Evolutionary conservation across 1,140 invertebrate genomes (phyloP), one percentile per base, ranked within the genome.

Genomic region (Rhopalosiphum padi): DNA sequence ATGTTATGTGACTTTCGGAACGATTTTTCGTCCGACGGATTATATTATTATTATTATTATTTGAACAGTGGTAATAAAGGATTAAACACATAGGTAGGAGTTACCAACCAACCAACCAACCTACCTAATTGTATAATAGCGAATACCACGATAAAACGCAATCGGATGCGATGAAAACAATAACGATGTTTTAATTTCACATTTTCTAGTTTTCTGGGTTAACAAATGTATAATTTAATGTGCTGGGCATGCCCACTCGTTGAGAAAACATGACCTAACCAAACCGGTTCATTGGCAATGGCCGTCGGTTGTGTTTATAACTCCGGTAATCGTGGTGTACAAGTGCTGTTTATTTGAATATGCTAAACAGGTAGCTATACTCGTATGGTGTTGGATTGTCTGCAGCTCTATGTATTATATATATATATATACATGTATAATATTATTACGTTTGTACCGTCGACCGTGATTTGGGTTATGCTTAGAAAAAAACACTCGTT

Each of bases 201-300:
- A 86, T 86, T 86, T 43, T 86, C 83, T 46, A 86, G 83, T 43
- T 86, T 86, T 86, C 37, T 86, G 41, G 83, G 83, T 86, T 86
- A 86, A 46, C 11, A 25, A 30, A 86, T 43, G 83, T 86, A 18
- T 43, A 86, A 30, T 41, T 30, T 86, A 83, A 43, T 18, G 23
- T 46, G 22, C 23, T 43, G 15, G 8, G 25, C 18, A 30, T 86
- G 41, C 77, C 77, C 37, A 86, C 83, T 86, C 41, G 41, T 86
- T 15, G 23, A 9, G 23, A 43, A 43, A 43, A 86, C 83, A 86
- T 86, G 83, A 86, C 83, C 83, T 86, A 86, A 86, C 41, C 83
- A 43, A 86, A 86, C 83, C 37, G 83, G 83, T 86, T 86, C 83
- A 43, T 86, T 46, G 83, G 83, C 11, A 86, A 86, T 46, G 37